Conservation (phyloP, 2,797 vertebrate species). For the Enteromius paludinosus region DNA sequence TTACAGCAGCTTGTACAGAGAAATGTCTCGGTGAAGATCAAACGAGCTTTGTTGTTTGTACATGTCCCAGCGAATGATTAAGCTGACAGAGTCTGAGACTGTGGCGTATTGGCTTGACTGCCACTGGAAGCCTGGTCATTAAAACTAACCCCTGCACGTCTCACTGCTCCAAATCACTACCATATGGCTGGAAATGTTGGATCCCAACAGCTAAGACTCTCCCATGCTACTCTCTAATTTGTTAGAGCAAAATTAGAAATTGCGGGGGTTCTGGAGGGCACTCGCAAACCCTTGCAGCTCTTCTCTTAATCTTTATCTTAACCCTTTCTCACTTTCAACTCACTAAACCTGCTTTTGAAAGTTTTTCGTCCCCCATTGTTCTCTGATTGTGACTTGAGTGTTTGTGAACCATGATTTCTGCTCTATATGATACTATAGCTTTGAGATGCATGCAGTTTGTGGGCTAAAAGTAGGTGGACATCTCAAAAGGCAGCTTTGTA, state of each 20-base stretch:
- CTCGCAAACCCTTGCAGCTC: conserved; percentile 62
- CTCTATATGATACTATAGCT: conserved; percentile 58
- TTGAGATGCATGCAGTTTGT: conserved; percentile 71
- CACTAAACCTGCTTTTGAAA: conserved; percentile 60
- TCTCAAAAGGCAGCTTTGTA: conserved; percentile 95
- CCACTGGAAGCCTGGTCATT: conserved; percentile 75
- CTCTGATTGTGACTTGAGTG: background rate
- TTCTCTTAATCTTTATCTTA: conserved; percentile 70
- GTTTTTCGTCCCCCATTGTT: background rate
- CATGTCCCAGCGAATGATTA: conserved; percentile 26
- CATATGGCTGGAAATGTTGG: conserved; percentile 79
- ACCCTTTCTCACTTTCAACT: conserved; percentile 75
- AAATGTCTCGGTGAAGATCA: conserved; percentile 39
- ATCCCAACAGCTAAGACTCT: conserved; percentile 73
- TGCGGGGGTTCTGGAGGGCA: conserved; percentile 70
- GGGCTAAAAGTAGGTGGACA: conserved; percentile 85
- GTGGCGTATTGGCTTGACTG: conserved; percentile 61
- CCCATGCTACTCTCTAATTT: conserved; percentile 84
- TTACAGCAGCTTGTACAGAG: background rate
- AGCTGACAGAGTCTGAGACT: conserved; percentile 43
- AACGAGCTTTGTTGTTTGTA: conserved; percentile 42
- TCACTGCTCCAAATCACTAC: conserved; percentile 81
- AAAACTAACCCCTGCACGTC: conserved; percentile 75
- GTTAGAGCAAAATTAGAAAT: conserved; percentile 84
- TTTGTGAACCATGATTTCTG: background rate